These are phyloP conservation scores for Thecophora atra DNA, from an alignment of 2,888 invertebrate species.

Conservation along the genomic window DNA sequence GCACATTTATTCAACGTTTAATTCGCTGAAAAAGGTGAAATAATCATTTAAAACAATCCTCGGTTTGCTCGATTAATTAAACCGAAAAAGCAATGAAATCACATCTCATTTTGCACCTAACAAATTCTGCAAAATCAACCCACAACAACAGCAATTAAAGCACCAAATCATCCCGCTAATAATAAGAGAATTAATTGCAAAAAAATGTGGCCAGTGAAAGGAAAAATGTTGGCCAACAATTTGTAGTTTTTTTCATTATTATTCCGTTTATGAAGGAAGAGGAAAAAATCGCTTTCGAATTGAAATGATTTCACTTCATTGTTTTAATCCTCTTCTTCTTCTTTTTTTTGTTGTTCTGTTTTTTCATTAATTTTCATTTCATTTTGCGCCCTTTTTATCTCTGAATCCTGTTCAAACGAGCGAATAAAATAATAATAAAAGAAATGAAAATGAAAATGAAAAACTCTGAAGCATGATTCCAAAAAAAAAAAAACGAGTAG, in stretches of 20 bases:
- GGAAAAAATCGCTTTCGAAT: neutral
- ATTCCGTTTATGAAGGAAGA: neutral
- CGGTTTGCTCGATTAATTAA: no score
- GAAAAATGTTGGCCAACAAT: no score
- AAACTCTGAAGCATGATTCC: neutral
- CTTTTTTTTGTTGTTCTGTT: neutral
- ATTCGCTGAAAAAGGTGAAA: no score
- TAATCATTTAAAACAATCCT: no score
- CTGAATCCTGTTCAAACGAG: neutral
- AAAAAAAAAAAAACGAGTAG: slow-evolving; percentile 10
- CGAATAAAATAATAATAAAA: neutral
- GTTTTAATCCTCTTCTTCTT: neutral
- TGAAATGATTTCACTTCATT: slow-evolving; percentile 7
- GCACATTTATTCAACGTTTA: no score
- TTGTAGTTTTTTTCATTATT: neutral
- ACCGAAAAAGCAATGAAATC: no score
- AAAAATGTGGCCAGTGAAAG: neutral
- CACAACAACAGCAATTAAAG: no score
- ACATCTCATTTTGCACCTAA: no score
- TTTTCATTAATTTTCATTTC: neutral
- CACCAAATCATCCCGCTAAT: no score
- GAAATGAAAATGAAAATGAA: neutral
- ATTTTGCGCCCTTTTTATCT: neutral
- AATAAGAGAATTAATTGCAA: neutral
- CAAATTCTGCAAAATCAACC: no score